Conservation (phyloP, 1,140 invertebrate species). For the Magallana ariakensis region DNA sequence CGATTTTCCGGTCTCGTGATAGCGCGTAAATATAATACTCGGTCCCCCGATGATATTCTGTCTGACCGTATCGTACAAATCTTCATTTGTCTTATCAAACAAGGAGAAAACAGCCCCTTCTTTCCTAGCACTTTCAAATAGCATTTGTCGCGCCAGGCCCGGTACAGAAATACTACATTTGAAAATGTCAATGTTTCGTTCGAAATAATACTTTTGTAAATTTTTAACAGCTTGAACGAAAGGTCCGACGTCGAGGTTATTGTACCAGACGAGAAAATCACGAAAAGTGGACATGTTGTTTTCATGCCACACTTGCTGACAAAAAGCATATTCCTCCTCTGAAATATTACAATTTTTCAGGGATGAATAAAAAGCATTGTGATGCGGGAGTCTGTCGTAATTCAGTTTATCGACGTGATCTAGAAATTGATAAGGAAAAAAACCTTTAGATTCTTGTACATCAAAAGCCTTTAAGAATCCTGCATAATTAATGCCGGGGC, state of each 20-base stretch:
- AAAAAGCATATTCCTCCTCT: conserved; percentile 55
- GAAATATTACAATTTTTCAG: conserved; percentile 51
- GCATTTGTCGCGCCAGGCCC: conserved; percentile 53
- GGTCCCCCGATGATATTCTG: conserved; percentile 55
- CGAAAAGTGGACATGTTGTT: conserved; percentile 52
- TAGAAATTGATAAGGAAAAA: conserved; percentile 62
- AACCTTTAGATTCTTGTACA: conserved; percentile 56
- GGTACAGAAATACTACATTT: conserved; percentile 58
- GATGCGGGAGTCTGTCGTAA: conserved; percentile 38
- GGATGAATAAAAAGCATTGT: conserved; percentile 50
- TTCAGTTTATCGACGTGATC: conserved; percentile 48
- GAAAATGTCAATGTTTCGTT: conserved; percentile 58
- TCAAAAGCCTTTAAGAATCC: conserved; percentile 60
- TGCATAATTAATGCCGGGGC: conserved; percentile 57
- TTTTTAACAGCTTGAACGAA: conserved; percentile 62
- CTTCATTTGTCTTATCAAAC: conserved; percentile 51
- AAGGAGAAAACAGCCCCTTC: conserved; percentile 46
- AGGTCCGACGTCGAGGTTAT: conserved; percentile 57
- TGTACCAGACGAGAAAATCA: conserved; percentile 64
- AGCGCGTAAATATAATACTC: conserved; percentile 57
- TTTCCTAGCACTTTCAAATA: conserved; percentile 52
- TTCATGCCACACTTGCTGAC: conserved; percentile 55
- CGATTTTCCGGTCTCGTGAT: conserved; percentile 56
- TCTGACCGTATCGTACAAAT: conserved; percentile 57
- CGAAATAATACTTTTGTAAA: conserved; percentile 52